These are phyloP conservation scores for Mola mola DNA, from an alignment of 2,113 vertebrate genomes.

Conservation along the genomic window DNA sequence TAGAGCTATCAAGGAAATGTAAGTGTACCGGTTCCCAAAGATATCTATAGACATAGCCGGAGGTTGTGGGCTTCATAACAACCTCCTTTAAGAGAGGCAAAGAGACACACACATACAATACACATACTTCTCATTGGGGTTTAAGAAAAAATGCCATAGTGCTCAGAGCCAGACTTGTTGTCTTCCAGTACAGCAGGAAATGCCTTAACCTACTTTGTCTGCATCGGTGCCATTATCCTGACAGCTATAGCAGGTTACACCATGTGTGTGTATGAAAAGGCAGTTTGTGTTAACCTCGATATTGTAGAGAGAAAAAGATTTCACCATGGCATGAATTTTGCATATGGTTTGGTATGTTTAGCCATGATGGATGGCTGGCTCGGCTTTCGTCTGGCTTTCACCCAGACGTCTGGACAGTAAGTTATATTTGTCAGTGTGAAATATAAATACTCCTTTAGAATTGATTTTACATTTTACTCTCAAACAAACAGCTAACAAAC, in stretches of 20 bases:
- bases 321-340: constrained; percentile 69
- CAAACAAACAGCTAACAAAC: no score
- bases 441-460: no score
- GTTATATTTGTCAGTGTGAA: constrained; percentile 1
- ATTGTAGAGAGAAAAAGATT: constrained; percentile 20
- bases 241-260: constrained; percentile 53
- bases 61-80: background rate
- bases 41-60: constrained; percentile 57
- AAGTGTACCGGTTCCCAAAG: constrained; percentile 44
- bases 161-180: constrained; percentile 61
- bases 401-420: constrained; percentile 37
- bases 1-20: constrained; percentile 27
- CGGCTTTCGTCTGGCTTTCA: no score
- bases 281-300: constrained; percentile 22
- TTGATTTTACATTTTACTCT: no score
- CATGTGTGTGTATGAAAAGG: constrained; percentile 3
- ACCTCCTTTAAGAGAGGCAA: background rate
- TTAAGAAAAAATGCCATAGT: constrained; percentile 32
- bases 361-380: constrained; percentile 26
- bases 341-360: constrained; percentile 53
- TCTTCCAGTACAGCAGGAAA: constrained; percentile 72
- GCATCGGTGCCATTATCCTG: constrained; percentile 65
- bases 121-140: constrained; percentile 33
- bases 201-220: constrained; percentile 77
- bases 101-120: no score